Evolutionary conservation across 2,113 vertebrate genomes (phyloP), one percentile per base, ranked within the genome.

Genomic region (Chiloscyllium plagiosum): DNA sequence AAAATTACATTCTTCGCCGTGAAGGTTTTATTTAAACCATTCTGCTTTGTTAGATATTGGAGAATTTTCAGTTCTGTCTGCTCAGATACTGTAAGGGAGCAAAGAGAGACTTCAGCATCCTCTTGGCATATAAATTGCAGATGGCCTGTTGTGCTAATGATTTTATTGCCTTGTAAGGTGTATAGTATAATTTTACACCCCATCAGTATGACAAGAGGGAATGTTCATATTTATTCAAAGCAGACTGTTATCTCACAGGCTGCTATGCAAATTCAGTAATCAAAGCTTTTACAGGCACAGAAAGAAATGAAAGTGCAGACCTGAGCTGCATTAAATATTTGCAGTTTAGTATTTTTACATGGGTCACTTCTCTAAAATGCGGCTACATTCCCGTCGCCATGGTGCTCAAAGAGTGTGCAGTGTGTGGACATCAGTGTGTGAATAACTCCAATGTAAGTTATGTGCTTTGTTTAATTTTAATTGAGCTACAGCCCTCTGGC

Each of bases 141-240:
- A 93, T n/a, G 80, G 80, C 80, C 80, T 83, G 80, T 83, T 83
- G 80, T 83, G 89, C 13, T 93, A 93, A 93, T 93, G 89, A 93
- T 93, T 93, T 93, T 93, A 93, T 37, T 66, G 61, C 89, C 61
- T 93, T 24, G 89, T 68, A 20, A 93, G 89, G 61, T 93, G 61
- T 66, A 93, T 65, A 20, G 87, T 61, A 92, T 66, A 93, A 93
- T 66, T 93, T 93, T 93, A 93, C 61, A 93, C 89, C 89, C 89
- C 61, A 93, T 68, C 89, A 93, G 17, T 68, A 66, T 68, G 89
- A 93, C 61, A 93, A 66, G 61, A 33, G 22, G 56, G 33, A 37
- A 66, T 37, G 89, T 66, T 93, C 89, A 66, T 66, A 68, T 93
- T 93, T 93, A 93, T 93, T 93, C 89, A 68, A 66, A 93, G 89